These are phyloP conservation scores for Wiebesia pumilae DNA, from an alignment of 1,140 invertebrate genomes.

Conservation along the genomic window DNA sequence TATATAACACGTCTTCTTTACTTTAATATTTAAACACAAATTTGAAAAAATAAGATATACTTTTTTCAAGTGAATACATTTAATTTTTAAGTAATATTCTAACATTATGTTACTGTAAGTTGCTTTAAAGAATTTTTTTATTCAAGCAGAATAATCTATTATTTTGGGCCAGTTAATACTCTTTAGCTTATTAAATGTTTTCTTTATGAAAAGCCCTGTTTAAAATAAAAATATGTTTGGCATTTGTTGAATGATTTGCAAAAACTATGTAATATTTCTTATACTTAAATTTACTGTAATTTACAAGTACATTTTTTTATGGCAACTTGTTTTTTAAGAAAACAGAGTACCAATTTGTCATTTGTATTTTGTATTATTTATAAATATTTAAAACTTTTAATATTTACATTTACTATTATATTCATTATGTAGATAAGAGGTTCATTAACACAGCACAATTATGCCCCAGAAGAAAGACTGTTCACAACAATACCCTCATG, in stretches of 20 bases:
- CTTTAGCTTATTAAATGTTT: background rate
- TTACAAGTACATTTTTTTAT: background rate
- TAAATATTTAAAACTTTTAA: background rate
- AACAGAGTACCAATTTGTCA: constrained; percentile 22
- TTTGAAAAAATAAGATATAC: background rate
- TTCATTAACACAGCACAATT: constrained; percentile 68
- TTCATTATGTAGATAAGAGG: constrained; percentile 68
- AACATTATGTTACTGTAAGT: background rate
- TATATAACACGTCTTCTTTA: background rate
- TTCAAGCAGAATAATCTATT: background rate
- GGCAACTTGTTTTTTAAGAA: constrained; percentile 10
- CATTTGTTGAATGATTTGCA: background rate
- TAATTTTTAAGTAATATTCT: background rate
- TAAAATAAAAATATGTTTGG: background rate
- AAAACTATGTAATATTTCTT: background rate
- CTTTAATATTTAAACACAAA: background rate
- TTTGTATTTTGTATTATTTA: background rate
- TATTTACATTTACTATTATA: background rate
- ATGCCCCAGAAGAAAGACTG: constrained; percentile 71
- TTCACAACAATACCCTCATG: constrained; percentile 71
- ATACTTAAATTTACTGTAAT: background rate
- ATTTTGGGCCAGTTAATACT: background rate
- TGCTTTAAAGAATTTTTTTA: background rate
- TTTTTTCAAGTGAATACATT: background rate
- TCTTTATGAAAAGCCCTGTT: background rate